These are phyloP conservation scores for Papilio protenor DNA, from an alignment of 2,888 invertebrate species.

Conservation along the genomic window DNA sequence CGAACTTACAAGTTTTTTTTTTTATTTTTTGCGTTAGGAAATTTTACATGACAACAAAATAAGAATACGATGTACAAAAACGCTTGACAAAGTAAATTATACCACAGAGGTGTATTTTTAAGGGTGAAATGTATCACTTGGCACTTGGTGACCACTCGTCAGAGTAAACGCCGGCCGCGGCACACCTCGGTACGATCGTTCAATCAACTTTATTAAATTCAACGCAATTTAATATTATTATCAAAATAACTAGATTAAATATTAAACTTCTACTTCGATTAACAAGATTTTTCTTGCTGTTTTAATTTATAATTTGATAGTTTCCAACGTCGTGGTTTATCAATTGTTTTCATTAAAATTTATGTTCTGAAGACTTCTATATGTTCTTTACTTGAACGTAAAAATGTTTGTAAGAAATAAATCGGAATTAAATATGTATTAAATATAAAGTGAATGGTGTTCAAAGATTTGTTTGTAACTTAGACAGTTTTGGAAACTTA, in stretches of 20 bases:
- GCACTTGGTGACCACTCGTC: constrained; percentile 35
- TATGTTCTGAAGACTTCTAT: too few relatives aligned
- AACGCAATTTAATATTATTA: neutral
- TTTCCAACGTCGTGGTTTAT: neutral
- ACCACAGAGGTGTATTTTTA: constrained; percentile 20
- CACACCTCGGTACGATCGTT: constrained; percentile 27
- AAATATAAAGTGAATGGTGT: neutral
- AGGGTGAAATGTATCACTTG: constrained; percentile 33
- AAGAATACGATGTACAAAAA: neutral
- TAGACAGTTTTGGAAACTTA: neutral
- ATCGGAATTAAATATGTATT: too few relatives aligned
- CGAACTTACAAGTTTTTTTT: neutral
- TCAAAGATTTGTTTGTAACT: neutral
- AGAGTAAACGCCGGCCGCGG: constrained; percentile 22
- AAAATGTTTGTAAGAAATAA: too few relatives aligned
- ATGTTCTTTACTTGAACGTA: too few relatives aligned
- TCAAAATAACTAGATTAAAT: neutral
- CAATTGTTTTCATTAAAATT: too few relatives aligned
- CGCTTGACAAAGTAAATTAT: neutral
- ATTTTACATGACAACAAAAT: neutral
- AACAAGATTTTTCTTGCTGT: neutral
- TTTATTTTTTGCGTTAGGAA: neutral
- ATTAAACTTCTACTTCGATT: neutral
- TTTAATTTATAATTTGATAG: neutral
- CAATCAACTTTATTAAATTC: neutral